Base-by-base conservation (phyloP, 2,113 vertebrate genomes). In the Danionella cerebrum region DNA sequence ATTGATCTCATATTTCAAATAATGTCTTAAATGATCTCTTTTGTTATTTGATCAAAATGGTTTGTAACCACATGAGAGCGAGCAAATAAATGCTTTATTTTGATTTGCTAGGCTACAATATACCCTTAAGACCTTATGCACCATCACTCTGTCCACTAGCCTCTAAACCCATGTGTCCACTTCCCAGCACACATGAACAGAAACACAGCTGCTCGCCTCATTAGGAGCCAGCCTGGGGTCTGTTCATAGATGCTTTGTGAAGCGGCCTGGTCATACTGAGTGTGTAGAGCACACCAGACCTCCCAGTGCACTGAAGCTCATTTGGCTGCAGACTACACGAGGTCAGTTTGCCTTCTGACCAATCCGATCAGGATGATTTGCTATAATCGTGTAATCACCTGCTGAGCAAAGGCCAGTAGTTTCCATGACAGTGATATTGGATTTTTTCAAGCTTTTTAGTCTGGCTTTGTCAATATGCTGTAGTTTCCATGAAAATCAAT, bases 51-150 rank as follows among this genome's bases (percentile, higher is more conserved):
- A n/a, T n/a, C n/a, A n/a, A n/a, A n/a, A n/a, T n/a, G n/a, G n/a
- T n/a, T n/a, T n/a, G n/a, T n/a, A n/a, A n/a, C n/a, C n/a, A n/a
- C n/a, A n/a, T n/a, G n/a, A n/a, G n/a, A n/a, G n/a, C n/a, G n/a
- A n/a, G n/a, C n/a, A n/a, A n/a, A n/a, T n/a, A n/a, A n/a, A n/a
- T n/a, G n/a, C n/a, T n/a, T n/a, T n/a, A n/a, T 71, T 54, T 74
- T 76, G 71, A 71, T 16, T 58, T 54, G 78, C 80, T 81, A 83
- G 79, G 77, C 70, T 74, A 64, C 78, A 76, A 70, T 36, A 35
- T 11, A 3, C 69, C 68, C 74, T 44, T 79, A 72, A 86, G 75
- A 73, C 65, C 64, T 80, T 13, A 52, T 16, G 27, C 14, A 52
- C 27, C 50, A 31, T 27, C 25, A 4, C 9, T 33, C n/a, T 5